These are phyloP conservation scores for Oxystoma pomonae DNA, from an alignment of 2,888 invertebrate species.

Conservation along the genomic window DNA sequence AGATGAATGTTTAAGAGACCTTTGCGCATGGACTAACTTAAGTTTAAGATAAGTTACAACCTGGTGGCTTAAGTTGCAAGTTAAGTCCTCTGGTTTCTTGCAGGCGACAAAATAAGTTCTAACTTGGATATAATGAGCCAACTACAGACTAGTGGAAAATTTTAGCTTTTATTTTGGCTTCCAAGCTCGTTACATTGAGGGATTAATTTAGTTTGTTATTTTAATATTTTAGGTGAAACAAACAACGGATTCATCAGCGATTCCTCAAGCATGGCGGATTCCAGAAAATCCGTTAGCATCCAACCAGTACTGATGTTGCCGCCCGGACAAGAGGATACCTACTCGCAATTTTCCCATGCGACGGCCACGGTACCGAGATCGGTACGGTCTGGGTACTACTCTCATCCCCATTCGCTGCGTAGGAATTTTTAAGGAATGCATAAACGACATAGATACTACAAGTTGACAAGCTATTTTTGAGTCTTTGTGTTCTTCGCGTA, in stretches of 20 bases:
- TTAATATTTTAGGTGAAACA: constrained; percentile 67
- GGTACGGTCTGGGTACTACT: constrained; percentile 45
- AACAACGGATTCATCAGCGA: constrained; percentile 86
- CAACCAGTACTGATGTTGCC: constrained; percentile 84
- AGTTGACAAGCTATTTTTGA: too few species aligned
- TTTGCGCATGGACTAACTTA: constrained; percentile 3
- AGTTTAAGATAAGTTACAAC: too few species aligned
- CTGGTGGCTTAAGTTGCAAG: too few species aligned
- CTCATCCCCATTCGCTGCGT: constrained; percentile 40
- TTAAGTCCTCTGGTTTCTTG: too few species aligned
- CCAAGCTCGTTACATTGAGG: constrained; percentile 73
- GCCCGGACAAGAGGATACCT: constrained; percentile 64
- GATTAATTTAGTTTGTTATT: too few species aligned
- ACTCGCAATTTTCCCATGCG: constrained; percentile 75
- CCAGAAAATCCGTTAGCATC: constrained; percentile 79
- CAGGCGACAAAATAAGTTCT: too few species aligned
- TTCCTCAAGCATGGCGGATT: constrained; percentile 75
- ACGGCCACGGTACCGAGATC: constrained; percentile 52
- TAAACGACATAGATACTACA: too few species aligned
- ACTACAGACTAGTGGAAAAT: too few species aligned
- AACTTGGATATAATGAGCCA: too few species aligned
- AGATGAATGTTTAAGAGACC: constrained; percentile 52
- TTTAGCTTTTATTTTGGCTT: constrained; percentile 89
- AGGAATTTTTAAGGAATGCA: constrained; percentile 67
- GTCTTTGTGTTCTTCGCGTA: too few species aligned